Percentiles rank a stretch among this genome's conserved stretches.
phyloP scores from a whole-genome alignment of 92 coral and sea anemone species.

The Meandrina meandrites region DNA sequence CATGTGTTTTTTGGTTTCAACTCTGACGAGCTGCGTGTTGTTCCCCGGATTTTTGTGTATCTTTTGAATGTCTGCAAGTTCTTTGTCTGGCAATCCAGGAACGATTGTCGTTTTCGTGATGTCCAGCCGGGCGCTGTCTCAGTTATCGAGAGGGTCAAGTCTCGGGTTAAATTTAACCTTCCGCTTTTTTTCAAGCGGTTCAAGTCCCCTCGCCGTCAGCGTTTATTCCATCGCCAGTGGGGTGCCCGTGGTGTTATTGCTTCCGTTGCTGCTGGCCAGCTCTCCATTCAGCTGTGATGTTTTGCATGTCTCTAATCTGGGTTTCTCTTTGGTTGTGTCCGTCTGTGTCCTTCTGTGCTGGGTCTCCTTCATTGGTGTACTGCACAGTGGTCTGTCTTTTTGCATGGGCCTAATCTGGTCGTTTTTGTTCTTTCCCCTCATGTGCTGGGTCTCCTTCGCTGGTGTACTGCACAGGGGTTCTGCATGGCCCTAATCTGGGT shows the following conservation, averaged over 20 bases:
- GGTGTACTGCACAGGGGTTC: no score
- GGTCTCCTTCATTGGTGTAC: no score
- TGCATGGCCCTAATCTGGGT: no score
- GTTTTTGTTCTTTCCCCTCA: no score
- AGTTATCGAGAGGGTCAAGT: not conserved
- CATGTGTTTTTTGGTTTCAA: conserved; percentile 25
- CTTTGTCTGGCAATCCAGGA: conserved; percentile 23
- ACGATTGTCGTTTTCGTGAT: conserved; percentile 36
- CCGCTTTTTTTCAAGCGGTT: conserved; percentile 1
- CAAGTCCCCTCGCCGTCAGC: not conserved
- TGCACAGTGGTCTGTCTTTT: no score
- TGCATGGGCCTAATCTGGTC: no score
- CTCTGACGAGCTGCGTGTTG: not conserved
- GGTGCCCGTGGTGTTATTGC: conserved; percentile 18
- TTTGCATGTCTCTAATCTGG: not conserved
- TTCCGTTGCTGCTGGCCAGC: not conserved
- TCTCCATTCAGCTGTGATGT: not conserved
- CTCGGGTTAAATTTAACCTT: conserved; percentile 4
- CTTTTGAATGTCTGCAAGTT: conserved; percentile 3
- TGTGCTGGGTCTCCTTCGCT: not conserved
- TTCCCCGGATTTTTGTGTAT: conserved; percentile 23
- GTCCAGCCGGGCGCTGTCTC: conserved; percentile 12
- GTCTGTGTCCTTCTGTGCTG: not conserved
- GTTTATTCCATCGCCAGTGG: conserved; percentile 23
- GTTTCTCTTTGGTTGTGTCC: not conserved